phyloP scores from a whole-genome alignment of 2,113 vertebrate genomes.

The Entelurus aequoreus region DNA sequence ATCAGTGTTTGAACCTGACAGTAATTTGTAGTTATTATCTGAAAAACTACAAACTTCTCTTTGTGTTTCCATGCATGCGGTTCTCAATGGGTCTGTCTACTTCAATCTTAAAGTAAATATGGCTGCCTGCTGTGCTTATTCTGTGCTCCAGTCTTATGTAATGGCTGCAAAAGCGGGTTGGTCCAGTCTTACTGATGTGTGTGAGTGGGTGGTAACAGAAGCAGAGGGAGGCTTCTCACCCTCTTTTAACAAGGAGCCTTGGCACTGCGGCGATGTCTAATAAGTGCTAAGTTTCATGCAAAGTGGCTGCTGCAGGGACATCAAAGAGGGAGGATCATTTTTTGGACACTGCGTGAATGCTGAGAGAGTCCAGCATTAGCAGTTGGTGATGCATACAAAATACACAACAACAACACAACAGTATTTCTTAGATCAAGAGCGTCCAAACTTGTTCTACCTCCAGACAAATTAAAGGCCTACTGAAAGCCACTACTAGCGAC shows the following conservation, averaged over 20 bases:
- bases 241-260: slow-evolving; percentile 38
- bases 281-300: slow-evolving; percentile 26
- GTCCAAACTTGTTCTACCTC: no score
- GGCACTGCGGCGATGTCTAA: slow-evolving; percentile 23
- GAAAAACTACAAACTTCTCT: background rate
- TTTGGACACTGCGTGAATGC: background rate
- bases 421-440: no score
- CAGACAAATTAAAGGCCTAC: no score
- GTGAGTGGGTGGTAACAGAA: slow-evolving; percentile 28
- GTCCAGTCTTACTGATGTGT: slow-evolving; percentile 56
- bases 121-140: slow-evolving; percentile 13
- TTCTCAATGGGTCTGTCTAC: background rate
- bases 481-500: no score
- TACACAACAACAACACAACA: no score
- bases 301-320: slow-evolving; percentile 18
- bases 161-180: slow-evolving; percentile 57
- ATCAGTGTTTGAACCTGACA: no score
- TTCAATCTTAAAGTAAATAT: slow-evolving; percentile 11
- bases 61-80: slow-evolving; percentile 3
- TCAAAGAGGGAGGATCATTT: slow-evolving; percentile 11
- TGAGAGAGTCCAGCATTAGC: no score
- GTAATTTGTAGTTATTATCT: background rate
- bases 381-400: no score
- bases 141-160: slow-evolving; percentile 40
- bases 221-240: slow-evolving; percentile 18